These are phyloP conservation scores for Acomys russatus DNA, from an alignment of 2,797 vertebrate species.

Conservation along the genomic window DNA sequence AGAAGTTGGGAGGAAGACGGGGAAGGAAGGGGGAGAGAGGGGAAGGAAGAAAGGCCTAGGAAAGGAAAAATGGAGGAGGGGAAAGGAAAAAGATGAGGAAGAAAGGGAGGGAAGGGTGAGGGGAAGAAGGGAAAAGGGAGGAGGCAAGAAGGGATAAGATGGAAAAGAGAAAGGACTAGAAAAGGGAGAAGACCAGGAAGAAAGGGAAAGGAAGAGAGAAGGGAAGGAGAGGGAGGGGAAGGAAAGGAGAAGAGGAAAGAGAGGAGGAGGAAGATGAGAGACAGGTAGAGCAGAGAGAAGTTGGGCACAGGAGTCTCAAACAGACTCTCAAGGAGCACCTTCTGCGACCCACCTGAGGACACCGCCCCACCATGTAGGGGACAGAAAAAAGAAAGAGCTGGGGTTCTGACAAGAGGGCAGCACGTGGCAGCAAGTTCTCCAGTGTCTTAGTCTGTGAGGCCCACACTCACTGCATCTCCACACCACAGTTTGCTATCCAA, in stretches of 20 bases:
- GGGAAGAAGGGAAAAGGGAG: no score
- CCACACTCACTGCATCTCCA: neutral
- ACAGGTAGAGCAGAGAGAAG: neutral
- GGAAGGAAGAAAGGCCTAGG: no score
- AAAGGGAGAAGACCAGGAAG: neutral
- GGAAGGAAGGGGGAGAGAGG: neutral
- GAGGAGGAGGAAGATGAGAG: neutral
- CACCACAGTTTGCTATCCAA: neutral
- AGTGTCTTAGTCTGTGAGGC: neutral
- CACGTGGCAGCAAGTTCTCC: neutral
- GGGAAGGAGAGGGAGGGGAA: no score
- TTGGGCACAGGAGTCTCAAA: neutral
- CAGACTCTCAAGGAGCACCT: neutral
- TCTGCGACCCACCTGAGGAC: neutral
- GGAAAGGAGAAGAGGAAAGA: neutral
- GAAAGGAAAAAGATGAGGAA: neutral
- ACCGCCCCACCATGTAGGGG: neutral
- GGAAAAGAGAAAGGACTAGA: neutral
- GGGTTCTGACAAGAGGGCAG: neutral
- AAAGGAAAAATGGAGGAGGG: neutral
- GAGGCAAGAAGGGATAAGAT: neutral
- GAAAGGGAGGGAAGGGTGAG: neutral
- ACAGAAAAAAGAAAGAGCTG: neutral
- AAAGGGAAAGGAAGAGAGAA: neutral
- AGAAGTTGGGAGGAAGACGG: no score